A percentile compares a stretch with the other conserved stretches of the same genome.
Evolutionary conservation across 1,140 invertebrate species (phyloP).

Genomic region (Popillia japonica): DNA sequence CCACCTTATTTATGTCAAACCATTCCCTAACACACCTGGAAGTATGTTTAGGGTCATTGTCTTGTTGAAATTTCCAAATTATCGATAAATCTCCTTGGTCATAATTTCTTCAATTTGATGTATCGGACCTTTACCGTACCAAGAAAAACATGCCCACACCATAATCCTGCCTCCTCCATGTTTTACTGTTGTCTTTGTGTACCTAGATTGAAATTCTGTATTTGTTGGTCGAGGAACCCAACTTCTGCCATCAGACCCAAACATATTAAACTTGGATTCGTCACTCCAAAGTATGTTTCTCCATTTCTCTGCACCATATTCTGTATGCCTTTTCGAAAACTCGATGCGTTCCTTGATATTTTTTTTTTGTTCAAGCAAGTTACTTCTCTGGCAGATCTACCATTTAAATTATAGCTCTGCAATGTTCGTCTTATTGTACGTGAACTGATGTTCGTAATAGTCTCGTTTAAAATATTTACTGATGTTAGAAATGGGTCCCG

Average conservation of each 20-base stretch:
- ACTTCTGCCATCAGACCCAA: neutral
- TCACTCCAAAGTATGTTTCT: neutral
- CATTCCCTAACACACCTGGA: neutral
- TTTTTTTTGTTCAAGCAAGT: too few relatives aligned
- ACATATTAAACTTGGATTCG: neutral
- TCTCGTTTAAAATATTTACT: too few relatives aligned
- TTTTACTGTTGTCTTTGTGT: neutral
- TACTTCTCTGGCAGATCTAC: too few relatives aligned
- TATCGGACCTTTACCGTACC: neutral
- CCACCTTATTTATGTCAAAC: neutral
- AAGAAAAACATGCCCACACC: neutral
- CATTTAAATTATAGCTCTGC: too few relatives aligned
- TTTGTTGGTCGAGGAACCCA: too few relatives aligned
- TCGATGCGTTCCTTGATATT: too few relatives aligned
- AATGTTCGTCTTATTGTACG: too few relatives aligned
- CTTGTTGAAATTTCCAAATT: too few relatives aligned
- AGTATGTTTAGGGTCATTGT: conserved; percentile 2
- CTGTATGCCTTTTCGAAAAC: neutral
- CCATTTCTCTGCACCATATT: neutral
- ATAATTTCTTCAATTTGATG: neutral
- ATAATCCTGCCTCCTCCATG: neutral
- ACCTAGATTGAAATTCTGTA: neutral
- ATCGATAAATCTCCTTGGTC: neutral
- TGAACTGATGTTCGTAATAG: too few relatives aligned
- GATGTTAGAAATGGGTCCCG: neutral